Conservation (phyloP, 2,888 invertebrate genomes). For the Dasypogon diadema region DNA sequence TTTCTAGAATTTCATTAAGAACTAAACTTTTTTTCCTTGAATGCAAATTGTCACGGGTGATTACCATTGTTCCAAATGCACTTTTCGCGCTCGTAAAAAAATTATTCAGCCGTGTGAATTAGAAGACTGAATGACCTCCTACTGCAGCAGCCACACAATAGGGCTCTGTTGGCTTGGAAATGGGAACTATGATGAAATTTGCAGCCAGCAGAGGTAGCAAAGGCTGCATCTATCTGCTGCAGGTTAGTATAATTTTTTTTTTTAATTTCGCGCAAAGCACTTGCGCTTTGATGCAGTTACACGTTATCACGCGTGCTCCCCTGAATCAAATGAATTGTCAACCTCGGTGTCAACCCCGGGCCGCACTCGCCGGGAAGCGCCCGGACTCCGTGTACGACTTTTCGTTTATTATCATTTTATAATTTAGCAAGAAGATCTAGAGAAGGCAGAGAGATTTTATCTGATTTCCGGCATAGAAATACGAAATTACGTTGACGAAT, state of each 20-base stretch:
- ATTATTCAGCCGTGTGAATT: slow-evolving; percentile 51
- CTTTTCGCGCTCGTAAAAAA: slow-evolving; percentile 36
- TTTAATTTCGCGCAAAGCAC: not conserved
- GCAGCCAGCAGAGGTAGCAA: slow-evolving; percentile 28
- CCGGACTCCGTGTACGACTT: no score
- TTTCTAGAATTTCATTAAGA: not conserved
- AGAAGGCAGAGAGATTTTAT: slow-evolving; percentile 49
- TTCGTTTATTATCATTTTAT: slow-evolving; percentile 53
- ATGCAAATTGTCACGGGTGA: slow-evolving; percentile 33
- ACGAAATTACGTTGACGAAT: slow-evolving; percentile 49
- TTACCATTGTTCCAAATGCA: slow-evolving; percentile 44
- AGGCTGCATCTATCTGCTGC: slow-evolving; percentile 1
- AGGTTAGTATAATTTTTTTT: slow-evolving; percentile 4
- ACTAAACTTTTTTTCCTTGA: not conserved
- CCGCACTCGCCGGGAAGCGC: not conserved
- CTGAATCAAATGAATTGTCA: not conserved
- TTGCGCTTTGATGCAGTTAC: not conserved
- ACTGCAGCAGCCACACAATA: slow-evolving; percentile 25
- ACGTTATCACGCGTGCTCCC: slow-evolving; percentile 1
- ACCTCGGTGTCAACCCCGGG: not conserved
- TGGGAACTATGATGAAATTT: slow-evolving; percentile 43
- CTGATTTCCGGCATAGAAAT: slow-evolving; percentile 55
- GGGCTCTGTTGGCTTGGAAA: slow-evolving; percentile 40
- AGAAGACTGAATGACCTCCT: slow-evolving; percentile 53
- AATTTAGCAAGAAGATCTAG: slow-evolving; percentile 49